phyloP scores from a whole-genome alignment of 2,797 vertebrate genomes.

The Oophaga sylvatica region DNA sequence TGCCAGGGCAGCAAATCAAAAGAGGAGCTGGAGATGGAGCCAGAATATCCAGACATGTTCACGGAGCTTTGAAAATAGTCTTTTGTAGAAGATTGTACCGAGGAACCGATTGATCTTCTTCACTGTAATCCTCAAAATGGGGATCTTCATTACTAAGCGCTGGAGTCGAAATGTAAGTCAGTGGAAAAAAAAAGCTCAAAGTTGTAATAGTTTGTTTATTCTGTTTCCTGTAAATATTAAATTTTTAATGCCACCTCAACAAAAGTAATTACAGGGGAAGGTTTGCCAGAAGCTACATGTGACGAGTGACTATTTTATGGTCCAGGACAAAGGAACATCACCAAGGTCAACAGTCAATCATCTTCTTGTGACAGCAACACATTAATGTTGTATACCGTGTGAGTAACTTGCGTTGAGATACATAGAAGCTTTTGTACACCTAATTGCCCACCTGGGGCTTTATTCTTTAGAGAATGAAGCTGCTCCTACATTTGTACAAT shows the following conservation, averaged over 20 bases:
- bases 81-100: background rate
- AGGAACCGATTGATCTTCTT: background rate
- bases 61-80: background rate
- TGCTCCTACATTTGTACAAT: background rate
- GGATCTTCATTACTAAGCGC: background rate
- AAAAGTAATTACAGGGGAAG: conserved; percentile 5
- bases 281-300: background rate
- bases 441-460: background rate
- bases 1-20: no score
- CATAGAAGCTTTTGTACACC: background rate
- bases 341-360: background rate
- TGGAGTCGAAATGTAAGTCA: background rate
- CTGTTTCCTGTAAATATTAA: background rate
- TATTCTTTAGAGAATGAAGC: background rate
- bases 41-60: no score
- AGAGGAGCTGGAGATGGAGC: no score
- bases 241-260: conserved; percentile 9
- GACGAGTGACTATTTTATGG: background rate
- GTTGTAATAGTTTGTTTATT: background rate
- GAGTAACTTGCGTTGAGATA: background rate
- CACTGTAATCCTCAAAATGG: background rate
- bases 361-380: background rate
- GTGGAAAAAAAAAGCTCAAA: background rate
- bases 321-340: background rate
- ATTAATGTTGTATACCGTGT: background rate